Conservation (phyloP, 64 coral and sea anemone genomes). For the Stichodactyla mertensii region DNA sequence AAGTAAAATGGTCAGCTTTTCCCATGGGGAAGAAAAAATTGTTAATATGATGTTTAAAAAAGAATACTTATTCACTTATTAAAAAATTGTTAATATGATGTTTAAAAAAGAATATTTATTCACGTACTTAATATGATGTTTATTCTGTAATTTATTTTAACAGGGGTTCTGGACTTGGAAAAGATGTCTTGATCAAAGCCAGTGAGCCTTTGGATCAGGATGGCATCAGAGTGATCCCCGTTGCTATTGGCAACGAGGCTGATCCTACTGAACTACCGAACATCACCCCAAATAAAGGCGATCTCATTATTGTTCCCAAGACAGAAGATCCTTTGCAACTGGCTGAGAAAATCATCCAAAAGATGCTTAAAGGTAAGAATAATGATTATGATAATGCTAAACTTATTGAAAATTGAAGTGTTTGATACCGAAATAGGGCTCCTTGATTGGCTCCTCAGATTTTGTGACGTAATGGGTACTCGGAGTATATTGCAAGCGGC, state of each 20-base stretch:
- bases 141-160: not conserved
- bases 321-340: conserved; percentile 50
- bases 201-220: conserved; percentile 44
- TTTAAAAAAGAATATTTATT: too few relatives aligned
- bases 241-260: conserved; percentile 60
- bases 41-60: too few relatives aligned
- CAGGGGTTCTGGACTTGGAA: conserved; percentile 36
- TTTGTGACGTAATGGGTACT: too few relatives aligned
- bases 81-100: too few relatives aligned
- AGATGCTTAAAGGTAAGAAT: conserved; percentile 43
- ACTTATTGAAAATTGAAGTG: not conserved
- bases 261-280: conserved; percentile 34
- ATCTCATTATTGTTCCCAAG: conserved; percentile 42
- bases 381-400: not conserved
- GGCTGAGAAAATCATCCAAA: conserved; percentile 49
- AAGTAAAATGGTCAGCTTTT: too few relatives aligned
- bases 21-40: too few relatives aligned
- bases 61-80: too few relatives aligned
- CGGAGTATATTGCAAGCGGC: too few relatives aligned
- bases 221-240: conserved; percentile 49
- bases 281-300: conserved; percentile 43
- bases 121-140: too few relatives aligned
- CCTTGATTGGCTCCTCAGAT: too few relatives aligned
- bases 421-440: not conserved
- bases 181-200: conserved; percentile 18